These are phyloP conservation scores for Junco hyemalis DNA, from an alignment of 2,113 vertebrate genomes.

Conservation along the genomic window DNA sequence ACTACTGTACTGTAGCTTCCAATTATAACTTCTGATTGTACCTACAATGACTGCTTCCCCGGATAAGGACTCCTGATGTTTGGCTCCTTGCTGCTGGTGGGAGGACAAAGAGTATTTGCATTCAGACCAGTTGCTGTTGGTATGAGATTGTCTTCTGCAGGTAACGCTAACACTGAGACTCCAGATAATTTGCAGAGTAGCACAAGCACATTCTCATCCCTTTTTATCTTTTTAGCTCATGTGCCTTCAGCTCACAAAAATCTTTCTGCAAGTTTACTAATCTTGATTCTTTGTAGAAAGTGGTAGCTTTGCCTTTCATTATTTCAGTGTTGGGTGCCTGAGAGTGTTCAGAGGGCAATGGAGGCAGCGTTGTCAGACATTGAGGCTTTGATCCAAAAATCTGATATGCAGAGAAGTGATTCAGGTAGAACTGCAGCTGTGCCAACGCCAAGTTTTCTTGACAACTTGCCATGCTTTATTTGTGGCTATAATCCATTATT, in stretches of 20 bases:
- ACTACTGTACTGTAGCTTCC: background rate
- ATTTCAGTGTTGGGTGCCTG: background rate
- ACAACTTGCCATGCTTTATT: background rate
- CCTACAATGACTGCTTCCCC: background rate
- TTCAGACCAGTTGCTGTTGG: background rate
- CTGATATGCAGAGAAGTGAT: background rate
- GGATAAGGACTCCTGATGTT: background rate
- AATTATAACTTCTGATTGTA: background rate
- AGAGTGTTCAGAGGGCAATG: background rate
- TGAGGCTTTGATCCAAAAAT: background rate
- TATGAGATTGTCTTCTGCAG: background rate
- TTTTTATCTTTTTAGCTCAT: background rate
- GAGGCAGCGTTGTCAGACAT: fast-evolving
- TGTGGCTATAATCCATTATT: background rate
- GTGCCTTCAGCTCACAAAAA: background rate
- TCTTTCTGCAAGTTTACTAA: background rate
- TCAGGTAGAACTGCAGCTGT: background rate
- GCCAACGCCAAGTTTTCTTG: background rate
- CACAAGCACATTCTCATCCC: background rate
- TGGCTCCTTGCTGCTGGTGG: background rate
- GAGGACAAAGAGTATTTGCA: background rate
- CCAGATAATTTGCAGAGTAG: background rate
- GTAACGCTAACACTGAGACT: background rate
- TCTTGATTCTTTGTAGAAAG: background rate
- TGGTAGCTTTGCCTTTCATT: background rate